phyloP scores from a whole-genome alignment of 2,797 vertebrate species.

The Schizopygopsis pylzovi region DNA sequence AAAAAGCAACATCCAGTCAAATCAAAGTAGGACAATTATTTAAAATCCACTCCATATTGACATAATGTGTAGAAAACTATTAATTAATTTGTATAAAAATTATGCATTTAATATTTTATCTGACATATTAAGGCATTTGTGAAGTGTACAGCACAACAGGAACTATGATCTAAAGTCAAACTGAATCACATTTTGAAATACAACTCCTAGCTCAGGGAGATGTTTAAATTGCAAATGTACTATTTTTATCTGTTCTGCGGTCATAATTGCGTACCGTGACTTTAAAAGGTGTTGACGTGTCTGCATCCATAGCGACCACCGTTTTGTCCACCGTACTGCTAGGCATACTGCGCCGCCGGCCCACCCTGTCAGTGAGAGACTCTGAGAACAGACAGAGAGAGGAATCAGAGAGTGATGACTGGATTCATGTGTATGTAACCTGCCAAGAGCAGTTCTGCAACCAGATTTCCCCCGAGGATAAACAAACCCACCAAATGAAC shows the following conservation, averaged over 20 bases:
- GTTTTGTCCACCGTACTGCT: conserved; percentile 79
- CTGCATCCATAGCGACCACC: conserved; percentile 80
- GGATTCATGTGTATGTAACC: not conserved
- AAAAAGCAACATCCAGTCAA: not conserved
- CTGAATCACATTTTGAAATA: not conserved
- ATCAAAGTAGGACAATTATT: not conserved
- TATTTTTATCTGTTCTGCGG: not conserved
- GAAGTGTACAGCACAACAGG: not conserved
- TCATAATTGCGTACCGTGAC: conserved; percentile 78
- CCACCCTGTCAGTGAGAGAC: conserved; percentile 86
- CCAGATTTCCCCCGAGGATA: not conserved
- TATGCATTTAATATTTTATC: not conserved
- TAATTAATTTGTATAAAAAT: not conserved
- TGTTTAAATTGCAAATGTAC: not conserved
- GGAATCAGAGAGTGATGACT: not conserved
- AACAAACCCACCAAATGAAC: not conserved
- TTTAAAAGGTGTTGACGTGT: conserved; percentile 79
- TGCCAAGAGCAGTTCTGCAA: not conserved
- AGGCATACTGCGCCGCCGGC: conserved; percentile 85
- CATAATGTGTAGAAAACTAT: not conserved
- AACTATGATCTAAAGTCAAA: not conserved
- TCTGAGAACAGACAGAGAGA: conserved; percentile 74
- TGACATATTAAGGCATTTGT: not conserved
- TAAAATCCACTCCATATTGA: not conserved
- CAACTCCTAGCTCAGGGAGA: not conserved